Evolutionary conservation across 2,797 vertebrate genomes (phyloP).

Genomic region (Philypnodon macrostomus): DNA sequence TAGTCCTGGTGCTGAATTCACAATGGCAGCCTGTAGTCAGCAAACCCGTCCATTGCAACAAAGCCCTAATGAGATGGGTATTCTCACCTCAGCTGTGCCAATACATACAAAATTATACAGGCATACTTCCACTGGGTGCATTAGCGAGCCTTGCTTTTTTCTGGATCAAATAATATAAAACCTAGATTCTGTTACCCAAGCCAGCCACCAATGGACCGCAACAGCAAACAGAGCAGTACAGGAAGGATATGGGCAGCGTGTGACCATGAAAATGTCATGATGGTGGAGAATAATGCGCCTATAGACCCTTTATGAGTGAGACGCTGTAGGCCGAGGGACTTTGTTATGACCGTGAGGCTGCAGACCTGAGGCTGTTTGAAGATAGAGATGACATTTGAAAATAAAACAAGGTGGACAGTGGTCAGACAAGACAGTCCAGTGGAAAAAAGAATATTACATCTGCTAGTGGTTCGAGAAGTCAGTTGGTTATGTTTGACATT

Average conservation of each 20-base stretch:
- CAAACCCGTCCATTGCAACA: conserved; percentile 26
- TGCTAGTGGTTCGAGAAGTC: no score
- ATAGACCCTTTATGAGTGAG: conserved; percentile 26
- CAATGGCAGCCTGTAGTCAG: conserved; percentile 40
- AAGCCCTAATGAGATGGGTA: conserved; percentile 42
- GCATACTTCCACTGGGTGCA: conserved; percentile 10
- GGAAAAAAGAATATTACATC: no score
- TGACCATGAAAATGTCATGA: conserved; percentile 52
- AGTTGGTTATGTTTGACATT: no score
- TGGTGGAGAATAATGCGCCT: conserved; percentile 23
- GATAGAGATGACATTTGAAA: no score
- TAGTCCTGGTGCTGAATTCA: conserved; percentile 22
- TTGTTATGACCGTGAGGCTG: conserved; percentile 13
- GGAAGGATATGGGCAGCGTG: conserved; percentile 29
- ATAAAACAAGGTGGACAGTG: no score
- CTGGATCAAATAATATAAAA: not conserved
- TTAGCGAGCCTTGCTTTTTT: not conserved
- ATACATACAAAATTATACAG: conserved; percentile 44
- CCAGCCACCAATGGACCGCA: not conserved
- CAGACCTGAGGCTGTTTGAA: conserved; percentile 23
- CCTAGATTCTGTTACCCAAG: no score
- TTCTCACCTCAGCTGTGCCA: conserved; percentile 45
- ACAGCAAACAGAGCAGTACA: conserved; percentile 12
- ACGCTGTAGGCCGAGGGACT: conserved; percentile 12
- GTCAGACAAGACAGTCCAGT: no score